Percentiles rank a stretch among this genome's conserved stretches.
phyloP scores from a whole-genome alignment of 2,888 invertebrate species.

The Physocephala rufipes region DNA sequence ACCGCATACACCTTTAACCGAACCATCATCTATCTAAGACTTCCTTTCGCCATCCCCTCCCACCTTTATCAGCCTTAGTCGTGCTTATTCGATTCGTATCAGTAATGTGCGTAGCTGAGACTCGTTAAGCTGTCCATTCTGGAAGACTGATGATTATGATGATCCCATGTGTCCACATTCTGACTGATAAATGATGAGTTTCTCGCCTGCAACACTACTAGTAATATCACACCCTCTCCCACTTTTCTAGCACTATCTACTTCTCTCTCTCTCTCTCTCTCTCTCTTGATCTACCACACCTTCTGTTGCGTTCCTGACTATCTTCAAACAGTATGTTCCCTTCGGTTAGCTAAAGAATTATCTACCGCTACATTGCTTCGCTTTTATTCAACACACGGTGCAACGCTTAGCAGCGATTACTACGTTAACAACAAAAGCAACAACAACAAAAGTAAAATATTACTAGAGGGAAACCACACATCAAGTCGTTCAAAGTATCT shows the following conservation, averaged over 20 bases:
- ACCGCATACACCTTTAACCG: conserved; percentile 19
- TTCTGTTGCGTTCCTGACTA: conserved; percentile 18
- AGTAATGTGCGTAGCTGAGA: neutral
- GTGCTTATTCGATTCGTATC: neutral
- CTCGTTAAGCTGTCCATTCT: conserved; percentile 27
- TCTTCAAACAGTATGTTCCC: conserved; percentile 41
- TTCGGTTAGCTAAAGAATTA: conserved; percentile 12
- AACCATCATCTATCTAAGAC: neutral
- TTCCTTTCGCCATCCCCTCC: no score
- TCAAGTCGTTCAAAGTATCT: no score
- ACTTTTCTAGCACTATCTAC: conserved; percentile 10
- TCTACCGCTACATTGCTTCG: conserved; percentile 11
- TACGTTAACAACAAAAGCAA: neutral
- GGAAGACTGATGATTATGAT: conserved; percentile 46
- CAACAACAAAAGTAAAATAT: neutral
- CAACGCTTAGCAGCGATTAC: neutral
- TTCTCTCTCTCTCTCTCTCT: neutral
- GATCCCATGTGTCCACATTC: conserved; percentile 47
- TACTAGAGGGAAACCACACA: neutral
- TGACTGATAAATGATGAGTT: conserved; percentile 47
- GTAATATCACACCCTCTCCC: neutral
- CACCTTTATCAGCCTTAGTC: neutral
- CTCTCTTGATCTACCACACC: conserved; percentile 7
- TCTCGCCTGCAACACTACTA: conserved; percentile 21
- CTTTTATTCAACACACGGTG: neutral